Base-by-base conservation (phyloP, 2,888 invertebrate species). In the Dicycla oo region DNA sequence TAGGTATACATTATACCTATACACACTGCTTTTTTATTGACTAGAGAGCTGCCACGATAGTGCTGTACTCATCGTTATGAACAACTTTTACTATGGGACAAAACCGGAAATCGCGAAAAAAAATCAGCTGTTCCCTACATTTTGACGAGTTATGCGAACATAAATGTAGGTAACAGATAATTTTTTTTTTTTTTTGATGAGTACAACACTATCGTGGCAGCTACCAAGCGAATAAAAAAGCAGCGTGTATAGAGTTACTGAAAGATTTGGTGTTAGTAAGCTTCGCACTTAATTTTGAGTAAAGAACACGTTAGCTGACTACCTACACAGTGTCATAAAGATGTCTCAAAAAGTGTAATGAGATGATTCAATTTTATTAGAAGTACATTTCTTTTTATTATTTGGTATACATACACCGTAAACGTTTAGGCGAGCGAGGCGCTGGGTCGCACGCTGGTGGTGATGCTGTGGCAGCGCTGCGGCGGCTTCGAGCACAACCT, bases 391-490 rank as follows among this genome's bases (percentile, higher is more conserved):
- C 0, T 57, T 4, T 13, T n/a, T 20, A 49, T 20, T 57, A 70
- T 77, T 75, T 75, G 78, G 53, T 75, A 77, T 15, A 58, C 75
- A 75, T 77, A 53, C 71, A 71, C 62, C 71, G 43, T 73, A 40
- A 61, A 61, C 51, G 73, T 78, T 20, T 86, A 97, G 97, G 97
- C 97, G 23, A 97, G 97, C 87, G 98, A 98, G 90, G 97, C 97
- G 0, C 96, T 98, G 40, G 98, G 98, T 0, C 97, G 99, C 70
- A 98, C 98, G 78, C 96, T 99, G 82, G 97, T 99, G 83, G 98
- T 99, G 68, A 98, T 98, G 98, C 97, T 99, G 63, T 99, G 99
- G 99, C 98, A 99, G 90, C 97, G 98, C 75, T 98, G 98, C 91
- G 98, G 98, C 75, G 98, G 98, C 5, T 98, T 98, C 93, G 98